phyloP scores from a whole-genome alignment of 2,113 vertebrate genomes.

The Sisor rabdophorus region DNA sequence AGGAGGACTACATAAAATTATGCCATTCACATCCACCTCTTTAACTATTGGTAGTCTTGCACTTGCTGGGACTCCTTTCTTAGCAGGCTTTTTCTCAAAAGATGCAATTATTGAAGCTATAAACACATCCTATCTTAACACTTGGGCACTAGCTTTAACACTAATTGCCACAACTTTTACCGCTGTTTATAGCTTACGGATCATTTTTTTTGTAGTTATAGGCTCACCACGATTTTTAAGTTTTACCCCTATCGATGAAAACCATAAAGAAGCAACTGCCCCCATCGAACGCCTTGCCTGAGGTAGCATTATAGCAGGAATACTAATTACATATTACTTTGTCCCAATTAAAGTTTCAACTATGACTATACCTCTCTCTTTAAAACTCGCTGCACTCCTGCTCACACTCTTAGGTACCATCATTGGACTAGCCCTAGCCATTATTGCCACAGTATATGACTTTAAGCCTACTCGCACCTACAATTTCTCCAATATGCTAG shows the following conservation, averaged over 20 bases:
- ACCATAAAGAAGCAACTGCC: constrained; percentile 12
- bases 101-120: constrained; percentile 46
- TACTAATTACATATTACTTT: constrained; percentile 21
- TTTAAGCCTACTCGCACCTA: neutral
- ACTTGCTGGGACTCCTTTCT: constrained; percentile 41
- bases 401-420: rapidly evolving
- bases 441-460: neutral
- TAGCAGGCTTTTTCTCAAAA: constrained; percentile 51
- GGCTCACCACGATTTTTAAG: constrained; percentile 6
- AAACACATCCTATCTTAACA: neutral
- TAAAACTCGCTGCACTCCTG: constrained; percentile 19
- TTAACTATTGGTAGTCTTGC: constrained; percentile 35
- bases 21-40: constrained; percentile 33
- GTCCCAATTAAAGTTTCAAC: neutral
- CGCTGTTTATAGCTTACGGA: constrained; percentile 28
- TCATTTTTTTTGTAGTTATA: constrained; percentile 12
- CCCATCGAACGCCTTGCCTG: constrained; percentile 45
- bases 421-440: constrained; percentile 9
- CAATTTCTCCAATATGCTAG: constrained; percentile 38
- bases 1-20: constrained; percentile 19
- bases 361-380: neutral
- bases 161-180: constrained; percentile 25
- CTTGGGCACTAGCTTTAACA: neutral
- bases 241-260: constrained; percentile 39
- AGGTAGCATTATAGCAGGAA: constrained; percentile 43